Evolutionary conservation across 2,797 vertebrate species (phyloP), one percentile per base, ranked within the genome.

Genomic region (Schizopygopsis pylzovi): DNA sequence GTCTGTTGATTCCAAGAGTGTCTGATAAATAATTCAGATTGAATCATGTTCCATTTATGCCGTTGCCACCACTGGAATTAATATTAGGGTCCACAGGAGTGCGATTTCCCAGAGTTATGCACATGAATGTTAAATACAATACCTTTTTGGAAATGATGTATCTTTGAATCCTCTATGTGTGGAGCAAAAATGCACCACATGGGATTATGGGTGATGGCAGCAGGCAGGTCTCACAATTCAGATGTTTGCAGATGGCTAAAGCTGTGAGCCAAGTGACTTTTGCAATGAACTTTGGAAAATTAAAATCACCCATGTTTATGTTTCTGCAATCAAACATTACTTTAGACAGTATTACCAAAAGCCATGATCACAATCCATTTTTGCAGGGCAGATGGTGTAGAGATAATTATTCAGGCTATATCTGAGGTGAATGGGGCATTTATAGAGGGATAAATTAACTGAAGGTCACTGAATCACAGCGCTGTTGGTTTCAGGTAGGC

Each of bases 1-100:
- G 43, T 70, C 71, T 70, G 18, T 79, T 67, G 79, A 89, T 73
- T 49, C 81, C 73, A 81, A 52, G 61, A 72, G 68, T 77, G 45
- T n/a, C 72, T 84, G 63, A 81, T 88, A 81, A 88, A 88, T 86
- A 84, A 86, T 86, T 80, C 78, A 88, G 37, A 20, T 28, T 1
- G 9, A 75, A 65, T 81, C 37, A 41, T 81, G 67, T 81, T 49
- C 43, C 45, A 83, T 88, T 82, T 45, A 67, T 28, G 65, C 73
- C 6, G 22, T 73, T 52, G 33, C 52, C 76, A 41, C 77, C 37
- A 81, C 45, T 61, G 81, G 20, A 76, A 79, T 84, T 68, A 81
- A 86, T 88, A 88, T 81, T 72, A 81, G 82, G 70, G 43, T 78
- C 43, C 85, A 81, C 11, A 39, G 47, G 52, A 82, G 71, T 81